Conservation (phyloP, 2,797 vertebrate genomes). For the Prionace glauca region DNA sequence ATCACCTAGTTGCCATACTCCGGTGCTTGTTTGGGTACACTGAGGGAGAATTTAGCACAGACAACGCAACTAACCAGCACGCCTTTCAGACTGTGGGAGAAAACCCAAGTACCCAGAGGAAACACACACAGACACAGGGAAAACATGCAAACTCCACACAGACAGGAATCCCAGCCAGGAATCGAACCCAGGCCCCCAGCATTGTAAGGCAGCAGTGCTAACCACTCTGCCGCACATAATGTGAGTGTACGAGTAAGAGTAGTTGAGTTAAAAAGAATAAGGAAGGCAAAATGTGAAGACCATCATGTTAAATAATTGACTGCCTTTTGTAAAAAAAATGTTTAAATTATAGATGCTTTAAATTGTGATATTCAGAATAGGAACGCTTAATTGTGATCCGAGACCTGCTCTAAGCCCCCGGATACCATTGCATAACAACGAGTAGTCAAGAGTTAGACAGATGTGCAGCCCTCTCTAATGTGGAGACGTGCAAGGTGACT, state of each 20-base stretch:
- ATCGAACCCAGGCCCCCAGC: no score
- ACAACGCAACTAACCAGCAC: no score
- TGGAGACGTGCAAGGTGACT: conserved; percentile 7
- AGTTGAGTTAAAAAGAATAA: neutral
- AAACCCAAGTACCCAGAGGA: no score
- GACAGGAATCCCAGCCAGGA: no score
- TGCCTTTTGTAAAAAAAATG: neutral
- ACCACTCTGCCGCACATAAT: no score
- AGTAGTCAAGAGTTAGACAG: neutral
- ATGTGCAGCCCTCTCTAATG: neutral
- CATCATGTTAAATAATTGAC: neutral
- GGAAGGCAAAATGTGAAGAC: neutral
- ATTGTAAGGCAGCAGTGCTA: no score
- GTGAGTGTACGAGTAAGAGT: neutral
- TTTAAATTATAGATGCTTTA: neutral
- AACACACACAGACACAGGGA: no score
- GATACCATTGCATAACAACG: neutral
- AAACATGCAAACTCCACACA: no score
- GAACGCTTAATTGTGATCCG: neutral
- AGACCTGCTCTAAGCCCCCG: neutral
- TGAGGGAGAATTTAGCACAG: no score
- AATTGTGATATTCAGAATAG: conserved; percentile 18
- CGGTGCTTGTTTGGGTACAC: no score
- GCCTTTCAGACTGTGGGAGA: no score
- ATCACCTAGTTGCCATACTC: no score